These are phyloP conservation scores for Oikopleura dioica DNA, from an alignment of 23 tunicate species.

Conservation along the genomic window DNA sequence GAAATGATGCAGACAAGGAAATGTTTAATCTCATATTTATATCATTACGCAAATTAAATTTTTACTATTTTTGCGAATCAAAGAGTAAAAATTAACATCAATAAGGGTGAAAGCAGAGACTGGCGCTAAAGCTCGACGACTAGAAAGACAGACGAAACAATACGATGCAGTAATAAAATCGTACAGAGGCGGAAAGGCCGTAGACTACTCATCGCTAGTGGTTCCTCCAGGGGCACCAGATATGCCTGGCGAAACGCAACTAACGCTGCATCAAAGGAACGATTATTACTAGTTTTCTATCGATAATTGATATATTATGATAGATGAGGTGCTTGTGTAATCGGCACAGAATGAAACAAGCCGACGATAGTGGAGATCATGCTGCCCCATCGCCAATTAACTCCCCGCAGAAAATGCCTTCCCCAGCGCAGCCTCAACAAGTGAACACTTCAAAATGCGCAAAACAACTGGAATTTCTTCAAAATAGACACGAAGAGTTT, in stretches of 20 bases:
- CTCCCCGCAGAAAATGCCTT: no score
- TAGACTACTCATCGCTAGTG: neutral
- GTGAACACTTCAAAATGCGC: no score
- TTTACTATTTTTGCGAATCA: no score
- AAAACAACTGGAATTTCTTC: neutral
- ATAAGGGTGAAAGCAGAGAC: neutral
- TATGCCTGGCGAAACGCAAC: neutral
- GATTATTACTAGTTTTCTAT: no score
- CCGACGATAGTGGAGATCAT: neutral
- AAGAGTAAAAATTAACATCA: no score
- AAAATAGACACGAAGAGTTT: neutral
- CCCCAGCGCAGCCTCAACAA: no score
- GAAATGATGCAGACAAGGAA: no score
- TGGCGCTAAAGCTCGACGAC: neutral
- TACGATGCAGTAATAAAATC: neutral
- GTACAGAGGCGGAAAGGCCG: neutral
- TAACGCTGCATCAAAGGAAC: no score
- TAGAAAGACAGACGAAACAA: neutral
- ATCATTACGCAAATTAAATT: no score
- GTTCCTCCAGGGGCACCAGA: neutral
- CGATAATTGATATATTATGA: neutral
- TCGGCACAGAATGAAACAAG: neutral
- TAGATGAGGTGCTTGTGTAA: neutral
- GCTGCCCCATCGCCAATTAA: no score
- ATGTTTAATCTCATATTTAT: no score